These are phyloP conservation scores for Falco concolor DNA, from an alignment of 2,797 vertebrate species.

Conservation along the genomic window DNA sequence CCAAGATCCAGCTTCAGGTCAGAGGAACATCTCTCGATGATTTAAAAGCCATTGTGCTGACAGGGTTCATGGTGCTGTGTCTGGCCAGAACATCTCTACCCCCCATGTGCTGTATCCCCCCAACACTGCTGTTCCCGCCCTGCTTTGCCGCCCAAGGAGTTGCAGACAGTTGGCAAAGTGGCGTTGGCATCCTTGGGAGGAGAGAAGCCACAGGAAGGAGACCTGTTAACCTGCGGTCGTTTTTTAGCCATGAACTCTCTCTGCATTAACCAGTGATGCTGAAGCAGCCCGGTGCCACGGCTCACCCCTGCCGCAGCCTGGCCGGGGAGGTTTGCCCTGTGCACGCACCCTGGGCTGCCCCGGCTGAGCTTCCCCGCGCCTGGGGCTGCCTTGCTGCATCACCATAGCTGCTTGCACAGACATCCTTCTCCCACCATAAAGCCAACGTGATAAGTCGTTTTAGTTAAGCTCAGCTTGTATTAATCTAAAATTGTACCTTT, in stretches of 20 bases:
- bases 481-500: neutral
- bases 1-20: neutral
- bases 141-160: neutral
- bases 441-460: no score
- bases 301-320: no score
- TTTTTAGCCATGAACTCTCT: neutral
- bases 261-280: neutral
- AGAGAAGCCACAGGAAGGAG: neutral
- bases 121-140: rapidly evolving
- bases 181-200: neutral
- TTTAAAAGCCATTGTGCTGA: rapidly evolving
- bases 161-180: no score
- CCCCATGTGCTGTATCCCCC: neutral
- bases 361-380: neutral
- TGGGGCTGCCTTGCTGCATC: neutral
- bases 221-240: neutral
- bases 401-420: no score
- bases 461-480: neutral
- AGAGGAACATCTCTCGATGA: neutral
- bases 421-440: neutral
- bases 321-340: neutral
- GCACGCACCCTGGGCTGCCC: neutral
- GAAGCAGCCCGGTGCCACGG: neutral
- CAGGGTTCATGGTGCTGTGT: rapidly evolving
- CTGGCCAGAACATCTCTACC: neutral